Percentiles rank a stretch among this genome's conserved stretches.
phyloP scores from a whole-genome alignment of 35 echinoderm and acorn worm species.

The Apostichopus japonicus region DNA sequence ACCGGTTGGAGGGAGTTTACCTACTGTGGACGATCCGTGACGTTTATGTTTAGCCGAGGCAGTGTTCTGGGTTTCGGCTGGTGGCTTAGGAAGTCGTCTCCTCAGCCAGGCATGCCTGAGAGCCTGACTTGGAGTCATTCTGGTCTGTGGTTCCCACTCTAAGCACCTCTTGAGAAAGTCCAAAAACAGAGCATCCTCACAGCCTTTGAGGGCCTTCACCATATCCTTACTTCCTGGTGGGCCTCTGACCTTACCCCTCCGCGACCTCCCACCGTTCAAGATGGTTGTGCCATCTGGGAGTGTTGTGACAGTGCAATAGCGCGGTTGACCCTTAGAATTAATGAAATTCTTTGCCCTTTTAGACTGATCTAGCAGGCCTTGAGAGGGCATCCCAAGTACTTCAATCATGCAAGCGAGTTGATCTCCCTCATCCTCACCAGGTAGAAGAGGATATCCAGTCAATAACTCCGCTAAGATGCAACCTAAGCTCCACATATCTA shows the following conservation, averaged over 20 bases:
- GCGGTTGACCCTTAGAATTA: constrained; percentile 95
- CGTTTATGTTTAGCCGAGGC: constrained; percentile 93
- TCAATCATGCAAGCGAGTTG: constrained; percentile 94
- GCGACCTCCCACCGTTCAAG: constrained; percentile 90
- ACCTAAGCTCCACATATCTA: constrained; percentile 98
- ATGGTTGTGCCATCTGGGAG: constrained; percentile 87
- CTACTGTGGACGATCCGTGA: constrained; percentile 91
- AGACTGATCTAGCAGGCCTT: constrained; percentile 83
- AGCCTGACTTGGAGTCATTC: constrained; percentile 94
- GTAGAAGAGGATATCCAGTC: constrained; percentile 93
- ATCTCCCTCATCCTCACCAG: constrained; percentile 96
- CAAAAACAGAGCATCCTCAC: constrained; percentile 91
- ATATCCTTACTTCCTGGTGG: constrained; percentile 96
- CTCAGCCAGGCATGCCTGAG: constrained; percentile 92
- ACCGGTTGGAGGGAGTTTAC: constrained; percentile 93
- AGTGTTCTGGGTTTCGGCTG: constrained; percentile 52
- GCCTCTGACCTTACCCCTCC: constrained; percentile 89
- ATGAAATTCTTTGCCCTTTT: constrained; percentile 98
- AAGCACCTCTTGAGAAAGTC: constrained; percentile 96
- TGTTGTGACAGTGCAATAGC: constrained; percentile 94
- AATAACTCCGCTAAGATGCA: constrained; percentile 94
- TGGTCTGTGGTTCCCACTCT: constrained; percentile 93
- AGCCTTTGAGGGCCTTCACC: constrained; percentile 95
- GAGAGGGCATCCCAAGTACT: constrained; percentile 91
- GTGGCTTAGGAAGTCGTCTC: constrained; percentile 92